These are phyloP conservation scores for Xanthia togata DNA, from an alignment of 2,888 invertebrate genomes.

Conservation along the genomic window DNA sequence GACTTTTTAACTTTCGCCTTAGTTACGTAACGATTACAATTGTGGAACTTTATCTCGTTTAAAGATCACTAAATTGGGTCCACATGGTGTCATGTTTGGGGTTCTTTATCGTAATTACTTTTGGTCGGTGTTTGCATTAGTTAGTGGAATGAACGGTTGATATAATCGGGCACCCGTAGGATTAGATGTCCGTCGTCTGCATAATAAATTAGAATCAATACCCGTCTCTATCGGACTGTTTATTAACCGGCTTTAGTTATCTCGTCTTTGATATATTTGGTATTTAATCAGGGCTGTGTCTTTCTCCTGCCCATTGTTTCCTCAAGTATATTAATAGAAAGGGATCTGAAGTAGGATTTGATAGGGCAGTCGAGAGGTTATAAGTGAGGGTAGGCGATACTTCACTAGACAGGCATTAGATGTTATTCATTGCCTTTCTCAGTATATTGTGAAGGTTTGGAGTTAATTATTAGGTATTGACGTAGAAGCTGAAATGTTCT, in stretches of 20 bases:
- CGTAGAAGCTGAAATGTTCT: slow-evolving; percentile 19
- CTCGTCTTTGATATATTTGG: slow-evolving; percentile 60
- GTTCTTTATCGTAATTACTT: slow-evolving; percentile 72
- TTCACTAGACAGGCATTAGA: slow-evolving; percentile 36
- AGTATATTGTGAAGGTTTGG: slow-evolving; percentile 8
- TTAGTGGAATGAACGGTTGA: slow-evolving; percentile 73
- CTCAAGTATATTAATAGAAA: slow-evolving; percentile 58
- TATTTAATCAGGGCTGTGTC: slow-evolving; percentile 60
- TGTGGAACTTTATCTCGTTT: slow-evolving; percentile 37
- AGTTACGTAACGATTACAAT: slow-evolving; percentile 28
- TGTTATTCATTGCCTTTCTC: slow-evolving; percentile 36
- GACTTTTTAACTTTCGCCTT: slow-evolving; percentile 33
- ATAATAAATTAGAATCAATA: slow-evolving; percentile 80
- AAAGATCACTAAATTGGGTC: slow-evolving; percentile 52
- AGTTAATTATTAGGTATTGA: slow-evolving; percentile 26
- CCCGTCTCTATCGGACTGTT: slow-evolving; percentile 70
- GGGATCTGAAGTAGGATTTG: slow-evolving; percentile 57
- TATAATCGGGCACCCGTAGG: slow-evolving; percentile 70
- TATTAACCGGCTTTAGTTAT: slow-evolving; percentile 69
- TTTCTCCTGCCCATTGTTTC: slow-evolving; percentile 57
- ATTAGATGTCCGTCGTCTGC: slow-evolving; percentile 77
- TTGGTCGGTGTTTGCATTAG: slow-evolving; percentile 73
- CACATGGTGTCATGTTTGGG: slow-evolving; percentile 52
- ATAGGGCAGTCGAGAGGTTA: slow-evolving; percentile 56
- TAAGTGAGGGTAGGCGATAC: slow-evolving; percentile 41